Evolutionary conservation across 1,140 invertebrate genomes (phyloP).

Genomic region (Watersipora subatra): DNA sequence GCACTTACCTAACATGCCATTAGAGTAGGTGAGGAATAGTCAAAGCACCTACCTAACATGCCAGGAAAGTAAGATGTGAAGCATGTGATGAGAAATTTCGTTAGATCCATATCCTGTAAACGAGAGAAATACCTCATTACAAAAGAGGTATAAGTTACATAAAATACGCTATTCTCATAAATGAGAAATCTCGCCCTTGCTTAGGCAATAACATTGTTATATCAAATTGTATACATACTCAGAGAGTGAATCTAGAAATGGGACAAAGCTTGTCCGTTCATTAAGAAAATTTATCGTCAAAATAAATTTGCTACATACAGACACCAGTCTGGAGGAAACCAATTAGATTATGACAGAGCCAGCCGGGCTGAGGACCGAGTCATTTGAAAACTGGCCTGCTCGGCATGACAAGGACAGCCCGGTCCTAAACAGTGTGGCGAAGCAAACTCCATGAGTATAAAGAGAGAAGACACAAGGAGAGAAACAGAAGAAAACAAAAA

Average conservation of each 20-base stretch:
- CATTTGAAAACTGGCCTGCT: too few species aligned
- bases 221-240: neutral
- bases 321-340: too few species aligned
- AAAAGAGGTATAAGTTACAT: neutral
- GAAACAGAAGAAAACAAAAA: too few species aligned
- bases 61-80: conserved; percentile 77
- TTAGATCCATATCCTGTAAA: conserved; percentile 40
- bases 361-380: too few species aligned
- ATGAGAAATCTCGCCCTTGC: neutral
- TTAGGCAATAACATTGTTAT: neutral
- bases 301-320: too few species aligned
- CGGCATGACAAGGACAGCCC: too few species aligned
- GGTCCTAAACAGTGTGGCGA: too few species aligned
- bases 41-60: conserved; percentile 40
- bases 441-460: too few species aligned
- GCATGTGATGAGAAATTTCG: conserved; percentile 62
- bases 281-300: neutral
- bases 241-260: neutral
- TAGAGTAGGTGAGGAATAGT: too few species aligned
- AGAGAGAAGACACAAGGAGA: too few species aligned
- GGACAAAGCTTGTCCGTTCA: neutral
- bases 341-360: too few species aligned
- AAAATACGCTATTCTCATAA: neutral
- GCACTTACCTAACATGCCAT: conserved; percentile 47
- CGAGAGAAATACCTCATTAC: conserved; percentile 7